phyloP scores from a whole-genome alignment of 2,888 invertebrate species.

The Cephus rjabovi region DNA sequence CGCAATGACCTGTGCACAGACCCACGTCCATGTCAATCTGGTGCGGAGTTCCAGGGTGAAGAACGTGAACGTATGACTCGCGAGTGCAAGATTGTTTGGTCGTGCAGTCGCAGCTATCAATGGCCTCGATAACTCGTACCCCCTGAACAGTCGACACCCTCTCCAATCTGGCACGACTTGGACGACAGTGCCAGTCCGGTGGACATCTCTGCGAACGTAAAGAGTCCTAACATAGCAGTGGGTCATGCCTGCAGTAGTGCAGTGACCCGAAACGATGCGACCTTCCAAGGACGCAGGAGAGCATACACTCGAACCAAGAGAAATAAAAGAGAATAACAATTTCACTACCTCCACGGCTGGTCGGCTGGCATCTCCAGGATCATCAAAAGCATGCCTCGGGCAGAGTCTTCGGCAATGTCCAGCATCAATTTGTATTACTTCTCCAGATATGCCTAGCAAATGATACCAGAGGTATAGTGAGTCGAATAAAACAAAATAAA shows the following conservation, averaged over 20 bases:
- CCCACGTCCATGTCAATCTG: slow-evolving; percentile 64
- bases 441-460: slow-evolving; percentile 60
- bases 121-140: slow-evolving; percentile 56
- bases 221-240: not conserved
- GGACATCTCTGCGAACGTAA: slow-evolving; percentile 52
- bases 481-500: not conserved
- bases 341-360: slow-evolving; percentile 58
- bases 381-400: slow-evolving; percentile 55
- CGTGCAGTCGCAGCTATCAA: slow-evolving; percentile 62
- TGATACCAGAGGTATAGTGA: not conserved
- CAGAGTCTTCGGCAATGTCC: slow-evolving; percentile 62
- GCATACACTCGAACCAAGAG: not conserved
- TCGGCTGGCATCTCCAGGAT: slow-evolving; percentile 60
- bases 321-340: not conserved
- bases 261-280: slow-evolving; percentile 48
- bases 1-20: slow-evolving; percentile 62
- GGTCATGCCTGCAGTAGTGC: slow-evolving; percentile 41
- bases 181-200: slow-evolving; percentile 56
- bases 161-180: slow-evolving; percentile 58
- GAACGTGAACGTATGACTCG: slow-evolving; percentile 53
- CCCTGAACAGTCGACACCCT: slow-evolving; percentile 63
- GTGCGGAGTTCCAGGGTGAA: slow-evolving; percentile 64
- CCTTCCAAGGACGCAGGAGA: slow-evolving; percentile 55
- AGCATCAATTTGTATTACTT: slow-evolving; percentile 60
- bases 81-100: slow-evolving; percentile 55